These are phyloP conservation scores for Neoaliturus tenellus DNA, from an alignment of 2,888 invertebrate genomes.

Conservation along the genomic window DNA sequence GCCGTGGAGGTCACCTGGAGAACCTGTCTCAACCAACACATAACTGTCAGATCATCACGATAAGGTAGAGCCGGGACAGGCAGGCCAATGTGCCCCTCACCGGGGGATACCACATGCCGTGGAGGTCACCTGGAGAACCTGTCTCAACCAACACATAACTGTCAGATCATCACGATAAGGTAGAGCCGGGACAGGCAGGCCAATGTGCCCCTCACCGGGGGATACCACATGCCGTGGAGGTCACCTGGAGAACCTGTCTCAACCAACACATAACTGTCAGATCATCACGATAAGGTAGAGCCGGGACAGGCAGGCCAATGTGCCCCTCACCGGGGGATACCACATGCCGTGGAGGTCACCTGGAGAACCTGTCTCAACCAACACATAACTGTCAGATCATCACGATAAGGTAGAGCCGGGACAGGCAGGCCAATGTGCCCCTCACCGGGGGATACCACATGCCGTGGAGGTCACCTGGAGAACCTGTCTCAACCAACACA, in stretches of 20 bases:
- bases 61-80: conserved; percentile 91
- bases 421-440: conserved; percentile 94
- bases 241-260: conserved; percentile 83
- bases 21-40: conserved; percentile 76
- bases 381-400: too few relatives aligned
- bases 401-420: conserved; percentile 94
- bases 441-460: conserved; percentile 99
- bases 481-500: too few relatives aligned
- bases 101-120: conserved; percentile 99
- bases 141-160: too few relatives aligned
- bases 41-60: too few relatives aligned
- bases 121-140: conserved; percentile 95
- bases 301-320: conserved; percentile 95
- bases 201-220: conserved; percentile 87
- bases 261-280: conserved; percentile 53
- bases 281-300: conserved; percentile 92
- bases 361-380: conserved; percentile 82
- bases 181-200: conserved; percentile 74
- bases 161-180: conserved; percentile 93
- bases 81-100: conserved; percentile 96
- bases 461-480: conserved; percentile 97
- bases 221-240: conserved; percentile 99
- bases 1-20: conserved; percentile 97
- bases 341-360: conserved; percentile 99
- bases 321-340: conserved; percentile 98